phyloP scores from a whole-genome alignment of 2,113 vertebrate genomes.

The Phalacrocorax carbo region DNA sequence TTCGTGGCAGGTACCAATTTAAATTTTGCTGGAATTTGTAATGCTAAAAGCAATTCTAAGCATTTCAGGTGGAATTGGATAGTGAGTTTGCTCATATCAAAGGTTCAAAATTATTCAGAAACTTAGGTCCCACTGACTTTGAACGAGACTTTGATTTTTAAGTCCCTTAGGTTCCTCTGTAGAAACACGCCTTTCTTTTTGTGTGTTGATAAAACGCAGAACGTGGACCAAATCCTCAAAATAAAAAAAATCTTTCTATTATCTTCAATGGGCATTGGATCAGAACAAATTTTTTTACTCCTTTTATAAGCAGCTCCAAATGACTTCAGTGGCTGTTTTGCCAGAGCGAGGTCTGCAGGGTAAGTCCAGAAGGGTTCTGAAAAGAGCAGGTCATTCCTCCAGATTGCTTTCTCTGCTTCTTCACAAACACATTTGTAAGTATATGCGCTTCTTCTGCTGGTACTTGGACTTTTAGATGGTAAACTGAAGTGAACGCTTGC shows the following conservation, averaged over 20 bases:
- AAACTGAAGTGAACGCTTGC: constrained; percentile 10
- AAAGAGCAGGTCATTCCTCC: not conserved
- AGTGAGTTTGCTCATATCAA: not conserved
- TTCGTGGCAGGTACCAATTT: constrained; percentile 58
- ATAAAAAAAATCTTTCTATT: not conserved
- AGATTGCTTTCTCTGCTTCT: not conserved
- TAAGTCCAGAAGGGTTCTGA: not conserved
- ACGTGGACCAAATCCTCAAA: not conserved
- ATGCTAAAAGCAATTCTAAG: constrained; percentile 36
- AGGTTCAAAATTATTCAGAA: not conserved
- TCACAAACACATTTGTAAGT: not conserved
- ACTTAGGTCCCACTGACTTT: not conserved
- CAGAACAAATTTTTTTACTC: not conserved
- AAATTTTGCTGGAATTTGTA: constrained; percentile 56
- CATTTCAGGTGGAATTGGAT: not conserved
- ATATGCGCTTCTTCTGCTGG: not conserved
- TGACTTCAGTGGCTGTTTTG: not conserved
- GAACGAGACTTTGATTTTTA: not conserved
- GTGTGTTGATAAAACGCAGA: not conserved
- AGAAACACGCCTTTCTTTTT: not conserved
- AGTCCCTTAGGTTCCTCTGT: not conserved
- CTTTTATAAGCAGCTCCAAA: not conserved
- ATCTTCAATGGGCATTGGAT: not conserved
- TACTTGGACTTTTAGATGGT: not conserved
- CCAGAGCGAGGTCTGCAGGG: not conserved